Evolutionary conservation across 1,140 invertebrate species (phyloP).

Genomic region (Bemisia tabaci): DNA sequence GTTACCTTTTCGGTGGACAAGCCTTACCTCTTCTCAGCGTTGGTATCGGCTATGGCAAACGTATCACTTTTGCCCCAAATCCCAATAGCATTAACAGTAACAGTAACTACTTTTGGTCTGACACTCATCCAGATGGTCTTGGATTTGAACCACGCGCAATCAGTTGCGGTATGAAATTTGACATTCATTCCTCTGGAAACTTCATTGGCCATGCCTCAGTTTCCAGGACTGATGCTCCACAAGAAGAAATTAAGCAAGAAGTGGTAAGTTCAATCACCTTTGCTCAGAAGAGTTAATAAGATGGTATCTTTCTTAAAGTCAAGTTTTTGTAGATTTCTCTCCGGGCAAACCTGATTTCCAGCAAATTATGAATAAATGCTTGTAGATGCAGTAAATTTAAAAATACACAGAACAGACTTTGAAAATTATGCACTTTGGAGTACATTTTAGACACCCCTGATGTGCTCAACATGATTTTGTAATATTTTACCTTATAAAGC

Average conservation of each 20-base stretch:
- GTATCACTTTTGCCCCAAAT: constrained; percentile 55
- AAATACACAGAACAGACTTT: neutral
- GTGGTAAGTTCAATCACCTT: too few species aligned
- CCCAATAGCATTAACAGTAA: constrained; percentile 41
- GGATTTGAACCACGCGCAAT: constrained; percentile 53
- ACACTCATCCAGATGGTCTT: constrained; percentile 54
- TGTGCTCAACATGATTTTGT: too few species aligned
- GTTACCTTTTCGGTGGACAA: constrained; percentile 46
- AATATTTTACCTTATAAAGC: too few species aligned
- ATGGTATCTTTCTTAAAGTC: too few species aligned
- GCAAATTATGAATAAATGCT: too few species aligned
- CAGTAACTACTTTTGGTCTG: constrained; percentile 63
- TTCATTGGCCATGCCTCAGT: constrained; percentile 44
- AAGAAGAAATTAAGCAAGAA: constrained; percentile 43
- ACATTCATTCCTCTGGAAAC: constrained; percentile 40
- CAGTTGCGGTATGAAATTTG: constrained; percentile 46
- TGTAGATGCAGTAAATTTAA: too few species aligned
- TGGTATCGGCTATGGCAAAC: constrained; percentile 60
- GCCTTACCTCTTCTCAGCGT: constrained; percentile 47
- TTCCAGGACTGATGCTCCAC: constrained; percentile 45
- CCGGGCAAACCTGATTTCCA: too few species aligned
- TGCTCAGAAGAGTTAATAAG: too few species aligned
- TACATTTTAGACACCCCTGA: too few species aligned
- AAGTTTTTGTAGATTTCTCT: too few species aligned
- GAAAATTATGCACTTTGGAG: neutral